These are phyloP conservation scores for Brachylomia viminalis DNA, from an alignment of 2,888 invertebrate genomes.

Conservation along the genomic window DNA sequence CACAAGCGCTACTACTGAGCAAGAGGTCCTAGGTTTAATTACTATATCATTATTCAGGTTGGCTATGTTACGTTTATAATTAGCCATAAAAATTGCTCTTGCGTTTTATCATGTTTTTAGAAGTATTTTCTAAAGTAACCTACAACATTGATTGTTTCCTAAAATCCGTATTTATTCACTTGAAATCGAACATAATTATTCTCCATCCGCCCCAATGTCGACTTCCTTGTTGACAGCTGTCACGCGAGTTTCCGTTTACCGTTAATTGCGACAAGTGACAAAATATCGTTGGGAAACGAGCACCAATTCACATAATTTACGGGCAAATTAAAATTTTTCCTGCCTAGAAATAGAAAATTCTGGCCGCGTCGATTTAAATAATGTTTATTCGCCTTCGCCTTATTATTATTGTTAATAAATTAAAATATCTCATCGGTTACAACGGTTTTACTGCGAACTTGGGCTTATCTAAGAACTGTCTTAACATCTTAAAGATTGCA, in stretches of 20 bases:
- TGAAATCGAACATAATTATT: neutral
- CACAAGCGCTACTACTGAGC: neutral
- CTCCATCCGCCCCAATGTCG: neutral
- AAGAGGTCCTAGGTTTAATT: neutral
- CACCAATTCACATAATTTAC: slow-evolving; percentile 17
- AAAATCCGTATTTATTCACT: neutral
- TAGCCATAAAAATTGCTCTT: neutral
- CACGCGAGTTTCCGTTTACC: slow-evolving; percentile 23
- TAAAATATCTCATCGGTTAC: neutral
- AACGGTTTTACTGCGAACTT: slow-evolving; percentile 3
- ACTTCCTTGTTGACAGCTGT: slow-evolving; percentile 35
- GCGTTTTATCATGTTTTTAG: neutral
- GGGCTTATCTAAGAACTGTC: neutral
- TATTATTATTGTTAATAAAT: slow-evolving; percentile 5
- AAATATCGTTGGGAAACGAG: neutral
- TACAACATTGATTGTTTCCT: neutral
- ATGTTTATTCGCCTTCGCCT: no score
- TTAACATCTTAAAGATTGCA: neutral
- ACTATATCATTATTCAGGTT: no score
- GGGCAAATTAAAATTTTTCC: slow-evolving; percentile 13
- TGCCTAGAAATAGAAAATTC: neutral
- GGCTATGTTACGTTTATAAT: neutral
- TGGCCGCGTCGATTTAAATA: neutral
- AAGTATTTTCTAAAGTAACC: neutral
- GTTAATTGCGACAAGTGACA: slow-evolving; percentile 35